These are phyloP conservation scores for Platyura marginata DNA, from an alignment of 1,140 invertebrate genomes.

Conservation along the genomic window DNA sequence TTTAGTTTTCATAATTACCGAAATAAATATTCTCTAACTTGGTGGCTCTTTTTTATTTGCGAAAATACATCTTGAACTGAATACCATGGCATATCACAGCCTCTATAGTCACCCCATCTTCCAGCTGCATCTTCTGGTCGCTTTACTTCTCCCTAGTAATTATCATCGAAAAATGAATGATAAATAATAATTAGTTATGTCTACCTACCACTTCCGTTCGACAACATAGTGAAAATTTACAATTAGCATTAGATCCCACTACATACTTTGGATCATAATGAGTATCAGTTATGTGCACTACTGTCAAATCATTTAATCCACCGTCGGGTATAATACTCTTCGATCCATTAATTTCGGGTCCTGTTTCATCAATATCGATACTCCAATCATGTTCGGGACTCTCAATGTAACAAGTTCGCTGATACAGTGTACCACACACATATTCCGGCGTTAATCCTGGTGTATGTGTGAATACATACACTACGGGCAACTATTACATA, in stretches of 20 bases:
- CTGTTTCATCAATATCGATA: background rate
- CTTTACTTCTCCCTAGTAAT: constrained; percentile 51
- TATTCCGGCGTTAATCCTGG: too few species aligned
- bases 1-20: too few species aligned
- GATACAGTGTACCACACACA: too few species aligned
- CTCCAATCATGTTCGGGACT: background rate
- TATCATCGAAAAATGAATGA: background rate
- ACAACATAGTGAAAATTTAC: constrained; percentile 78
- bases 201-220: constrained; percentile 24
- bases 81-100: constrained; percentile 61
- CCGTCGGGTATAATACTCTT: background rate
- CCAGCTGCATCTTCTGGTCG: constrained; percentile 59
- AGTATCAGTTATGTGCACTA: constrained; percentile 82
- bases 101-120: constrained; percentile 81
- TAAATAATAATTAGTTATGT: too few species aligned
- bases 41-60: background rate
- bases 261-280: constrained; percentile 85
- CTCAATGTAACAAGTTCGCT: too few species aligned
- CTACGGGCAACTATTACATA: too few species aligned
- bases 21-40: too few species aligned
- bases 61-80: background rate
- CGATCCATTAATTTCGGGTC: background rate
- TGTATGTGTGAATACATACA: too few species aligned
- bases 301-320: constrained; percentile 40
- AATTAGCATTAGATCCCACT: constrained; percentile 74